Evolutionary conservation across 1,140 invertebrate genomes (phyloP).

Genomic region (Drosophila pandora): DNA sequence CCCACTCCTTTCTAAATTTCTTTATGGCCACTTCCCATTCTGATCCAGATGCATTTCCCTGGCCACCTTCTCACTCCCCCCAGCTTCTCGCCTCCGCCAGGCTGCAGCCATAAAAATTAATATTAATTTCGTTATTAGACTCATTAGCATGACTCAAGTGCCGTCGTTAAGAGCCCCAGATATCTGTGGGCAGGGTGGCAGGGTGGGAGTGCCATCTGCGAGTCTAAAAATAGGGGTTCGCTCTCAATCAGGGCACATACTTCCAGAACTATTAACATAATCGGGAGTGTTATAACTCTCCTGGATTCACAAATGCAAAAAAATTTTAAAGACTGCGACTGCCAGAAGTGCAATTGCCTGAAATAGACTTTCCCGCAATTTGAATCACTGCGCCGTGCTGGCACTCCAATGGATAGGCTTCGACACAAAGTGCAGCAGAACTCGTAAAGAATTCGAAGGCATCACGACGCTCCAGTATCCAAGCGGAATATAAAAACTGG

Average conservation of each 20-base stretch:
- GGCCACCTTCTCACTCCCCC: constrained; percentile 19
- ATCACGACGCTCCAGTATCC: neutral
- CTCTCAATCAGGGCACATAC: neutral
- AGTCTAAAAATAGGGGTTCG: constrained; percentile 58
- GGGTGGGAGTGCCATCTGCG: neutral
- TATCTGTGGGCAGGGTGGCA: too few species aligned
- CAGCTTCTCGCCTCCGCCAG: neutral
- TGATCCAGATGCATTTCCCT: constrained; percentile 53
- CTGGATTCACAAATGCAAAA: constrained; percentile 74
- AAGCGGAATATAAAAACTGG: neutral
- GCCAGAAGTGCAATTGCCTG: constrained; percentile 50
- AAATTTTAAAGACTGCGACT: constrained; percentile 64
- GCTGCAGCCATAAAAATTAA: constrained; percentile 66
- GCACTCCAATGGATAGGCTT: neutral
- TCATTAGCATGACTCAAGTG: constrained; percentile 62
- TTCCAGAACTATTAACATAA: neutral
- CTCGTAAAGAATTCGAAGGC: neutral
- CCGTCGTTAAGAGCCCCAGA: constrained; percentile 38
- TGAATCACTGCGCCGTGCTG: constrained; percentile 57
- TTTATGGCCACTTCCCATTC: constrained; percentile 59
- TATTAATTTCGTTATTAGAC: constrained; percentile 78
- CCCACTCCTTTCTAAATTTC: neutral
- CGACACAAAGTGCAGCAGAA: neutral
- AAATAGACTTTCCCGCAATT: constrained; percentile 66
- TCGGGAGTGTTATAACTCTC: too few species aligned